These are phyloP conservation scores for Buathra laborator DNA, from an alignment of 2,888 invertebrate species.

Conservation along the genomic window DNA sequence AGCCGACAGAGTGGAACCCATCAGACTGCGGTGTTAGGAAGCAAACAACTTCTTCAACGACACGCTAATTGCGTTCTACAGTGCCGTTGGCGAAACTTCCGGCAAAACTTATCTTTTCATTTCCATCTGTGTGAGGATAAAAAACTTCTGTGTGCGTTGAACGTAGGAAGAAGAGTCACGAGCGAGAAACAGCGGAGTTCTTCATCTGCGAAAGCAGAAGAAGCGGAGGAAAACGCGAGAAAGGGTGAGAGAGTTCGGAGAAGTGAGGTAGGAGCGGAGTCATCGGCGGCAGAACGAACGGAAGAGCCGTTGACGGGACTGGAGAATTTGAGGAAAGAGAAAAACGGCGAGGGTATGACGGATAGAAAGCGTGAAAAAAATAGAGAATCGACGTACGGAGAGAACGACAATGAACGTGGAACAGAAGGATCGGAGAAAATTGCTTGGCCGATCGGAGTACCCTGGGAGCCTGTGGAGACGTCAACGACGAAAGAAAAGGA, in stretches of 20 bases:
- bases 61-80: slow-evolving; percentile 38
- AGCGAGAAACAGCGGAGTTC: slow-evolving; percentile 8
- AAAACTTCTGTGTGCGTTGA: slow-evolving; percentile 16
- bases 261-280: slow-evolving; percentile 31
- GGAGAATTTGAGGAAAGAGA: slow-evolving; percentile 23
- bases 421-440: slow-evolving; percentile 64
- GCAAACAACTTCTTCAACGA: slow-evolving; percentile 42
- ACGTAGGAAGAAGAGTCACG: slow-evolving; percentile 23
- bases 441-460: slow-evolving; percentile 75
- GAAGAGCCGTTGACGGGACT: slow-evolving; percentile 14
- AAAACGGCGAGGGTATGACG: slow-evolving; percentile 38
- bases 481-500: slow-evolving; percentile 52
- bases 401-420: slow-evolving; percentile 49
- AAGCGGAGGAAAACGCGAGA: slow-evolving; percentile 12
- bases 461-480: slow-evolving; percentile 69
- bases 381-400: slow-evolving; percentile 37
- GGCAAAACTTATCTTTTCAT: slow-evolving; percentile 15
- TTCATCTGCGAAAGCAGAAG: slow-evolving; percentile 15
- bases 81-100: slow-evolving; percentile 24
- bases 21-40: slow-evolving; percentile 13
- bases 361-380: slow-evolving; percentile 31
- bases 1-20: neutral
- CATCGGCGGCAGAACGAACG: slow-evolving; percentile 30
- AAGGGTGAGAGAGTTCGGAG: slow-evolving; percentile 21
- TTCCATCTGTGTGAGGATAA: slow-evolving; percentile 8